Evolutionary conservation across 2,113 vertebrate genomes (phyloP).

Genomic region (Colius striatus): DNA sequence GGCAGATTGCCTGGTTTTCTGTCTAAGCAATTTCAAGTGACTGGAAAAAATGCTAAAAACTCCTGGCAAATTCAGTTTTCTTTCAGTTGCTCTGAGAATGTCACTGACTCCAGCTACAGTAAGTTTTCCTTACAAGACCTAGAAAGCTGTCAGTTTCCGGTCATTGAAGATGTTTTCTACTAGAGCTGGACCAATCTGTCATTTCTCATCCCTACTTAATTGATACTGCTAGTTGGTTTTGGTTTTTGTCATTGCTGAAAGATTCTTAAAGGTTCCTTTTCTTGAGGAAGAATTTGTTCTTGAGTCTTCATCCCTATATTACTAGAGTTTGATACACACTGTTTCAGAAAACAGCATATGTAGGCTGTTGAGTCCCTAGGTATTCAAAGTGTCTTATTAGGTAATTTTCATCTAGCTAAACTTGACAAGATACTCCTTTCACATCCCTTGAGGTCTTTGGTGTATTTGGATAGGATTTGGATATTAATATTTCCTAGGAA

Average conservation of each 20-base stretch:
- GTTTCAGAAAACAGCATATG: rapidly evolving
- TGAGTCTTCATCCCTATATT: not conserved
- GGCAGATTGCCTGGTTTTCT: not conserved
- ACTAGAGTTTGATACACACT: not conserved
- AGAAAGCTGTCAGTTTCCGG: not conserved
- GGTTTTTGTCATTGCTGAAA: not conserved
- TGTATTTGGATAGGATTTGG: not conserved
- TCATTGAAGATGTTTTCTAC: not conserved
- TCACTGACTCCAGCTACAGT: not conserved
- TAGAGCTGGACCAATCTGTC: not conserved
- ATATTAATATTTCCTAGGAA: not conserved
- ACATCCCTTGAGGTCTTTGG: not conserved
- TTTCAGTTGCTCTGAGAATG: not conserved
- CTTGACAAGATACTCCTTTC: not conserved
- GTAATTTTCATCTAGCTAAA: not conserved
- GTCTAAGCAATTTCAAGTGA: not conserved
- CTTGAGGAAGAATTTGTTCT: rapidly evolving
- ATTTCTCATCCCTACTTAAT: not conserved
- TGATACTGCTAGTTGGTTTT: not conserved
- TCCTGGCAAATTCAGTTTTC: not conserved
- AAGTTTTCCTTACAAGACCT: not conserved
- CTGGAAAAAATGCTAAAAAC: not conserved
- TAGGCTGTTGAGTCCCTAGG: rapidly evolving
- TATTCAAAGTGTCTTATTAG: not conserved
- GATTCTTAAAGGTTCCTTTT: not conserved